These are phyloP conservation scores for Electrophaes corylata DNA, from an alignment of 2,888 invertebrate genomes.

Conservation along the genomic window DNA sequence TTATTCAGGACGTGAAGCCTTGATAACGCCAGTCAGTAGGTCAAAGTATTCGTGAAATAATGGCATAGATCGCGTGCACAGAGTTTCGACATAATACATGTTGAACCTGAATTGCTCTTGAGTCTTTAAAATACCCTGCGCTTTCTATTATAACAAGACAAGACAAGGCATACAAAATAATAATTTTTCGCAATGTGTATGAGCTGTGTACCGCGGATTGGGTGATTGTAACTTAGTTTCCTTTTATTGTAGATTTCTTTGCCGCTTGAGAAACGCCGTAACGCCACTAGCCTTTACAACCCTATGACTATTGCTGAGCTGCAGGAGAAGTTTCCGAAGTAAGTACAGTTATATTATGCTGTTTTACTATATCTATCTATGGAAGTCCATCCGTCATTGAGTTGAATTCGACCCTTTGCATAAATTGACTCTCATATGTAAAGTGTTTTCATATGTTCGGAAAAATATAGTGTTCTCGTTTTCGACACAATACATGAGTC, in stretches of 20 bases:
- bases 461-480: no score
- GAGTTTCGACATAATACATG: background rate
- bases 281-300: constrained; percentile 96
- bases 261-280: constrained; percentile 95
- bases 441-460: no score
- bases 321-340: constrained; percentile 88
- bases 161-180: constrained; percentile 4
- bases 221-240: constrained; percentile 11
- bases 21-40: background rate
- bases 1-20: no score
- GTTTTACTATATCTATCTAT: background rate
- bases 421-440: no score
- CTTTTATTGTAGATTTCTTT: constrained; percentile 88
- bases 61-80: background rate
- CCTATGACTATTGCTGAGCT: constrained; percentile 93
- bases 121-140: constrained; percentile 2
- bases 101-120: background rate
- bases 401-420: no score
- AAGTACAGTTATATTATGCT: constrained; percentile 25
- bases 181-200: constrained; percentile 16
- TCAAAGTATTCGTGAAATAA: no score
- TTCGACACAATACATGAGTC: no score
- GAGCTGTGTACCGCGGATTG: background rate
- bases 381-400: no score
- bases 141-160: constrained; percentile 5